Evolutionary conservation across 2,888 invertebrate species (phyloP).

Genomic region (Hydraecia micacea): DNA sequence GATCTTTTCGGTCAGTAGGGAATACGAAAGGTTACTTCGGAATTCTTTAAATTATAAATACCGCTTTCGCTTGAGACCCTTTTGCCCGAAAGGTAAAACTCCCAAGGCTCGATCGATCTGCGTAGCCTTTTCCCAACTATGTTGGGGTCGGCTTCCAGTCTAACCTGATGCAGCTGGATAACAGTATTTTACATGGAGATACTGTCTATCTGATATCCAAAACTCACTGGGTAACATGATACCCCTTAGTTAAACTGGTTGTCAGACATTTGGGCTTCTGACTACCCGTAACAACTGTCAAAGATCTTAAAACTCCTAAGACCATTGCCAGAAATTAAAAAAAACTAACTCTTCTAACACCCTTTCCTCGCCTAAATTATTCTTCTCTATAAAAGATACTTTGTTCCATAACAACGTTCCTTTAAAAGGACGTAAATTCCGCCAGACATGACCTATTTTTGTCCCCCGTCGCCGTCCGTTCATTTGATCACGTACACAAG

Average conservation of each 20-base stretch:
- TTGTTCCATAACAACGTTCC: no score
- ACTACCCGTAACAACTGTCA: neutral
- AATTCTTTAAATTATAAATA: neutral
- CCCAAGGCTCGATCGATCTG: neutral
- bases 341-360: neutral
- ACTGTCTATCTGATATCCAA: neutral
- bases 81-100: neutral
- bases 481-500: conserved; percentile 26
- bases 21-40: neutral
- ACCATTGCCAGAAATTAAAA: neutral
- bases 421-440: conserved; percentile 20
- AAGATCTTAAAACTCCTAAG: neutral
- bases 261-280: neutral
- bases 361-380: neutral
- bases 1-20: neutral
- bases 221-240: neutral
- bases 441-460: conserved; percentile 43
- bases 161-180: neutral
- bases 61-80: neutral
- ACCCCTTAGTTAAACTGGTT: neutral
- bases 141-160: neutral
- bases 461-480: neutral
- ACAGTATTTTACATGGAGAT: neutral
- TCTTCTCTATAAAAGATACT: no score
- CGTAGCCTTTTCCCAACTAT: neutral